These are phyloP conservation scores for Lithophane ornitopus DNA, from an alignment of 2,888 invertebrate species.

Conservation along the genomic window DNA sequence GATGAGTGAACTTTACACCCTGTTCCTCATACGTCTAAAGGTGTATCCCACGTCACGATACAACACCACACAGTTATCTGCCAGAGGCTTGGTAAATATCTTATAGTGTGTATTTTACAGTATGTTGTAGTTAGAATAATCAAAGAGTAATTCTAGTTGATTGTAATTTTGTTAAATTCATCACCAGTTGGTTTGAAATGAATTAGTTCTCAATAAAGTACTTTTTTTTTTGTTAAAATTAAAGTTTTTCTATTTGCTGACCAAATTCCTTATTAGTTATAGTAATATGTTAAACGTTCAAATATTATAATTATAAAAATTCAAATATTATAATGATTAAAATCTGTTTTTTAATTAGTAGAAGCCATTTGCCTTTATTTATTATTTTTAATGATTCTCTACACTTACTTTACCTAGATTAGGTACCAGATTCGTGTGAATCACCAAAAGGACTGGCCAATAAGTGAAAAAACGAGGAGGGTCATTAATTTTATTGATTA, in stretches of 20 bases:
- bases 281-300: no score
- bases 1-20: no score
- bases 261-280: no score
- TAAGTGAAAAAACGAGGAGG: not conserved
- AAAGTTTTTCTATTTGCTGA: not conserved
- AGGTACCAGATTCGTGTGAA: no score
- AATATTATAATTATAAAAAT: no score
- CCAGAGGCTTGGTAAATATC: not conserved
- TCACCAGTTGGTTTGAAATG: not conserved
- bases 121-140: not conserved
- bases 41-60: not conserved
- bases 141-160: slow-evolving; percentile 3
- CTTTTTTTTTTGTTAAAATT: not conserved
- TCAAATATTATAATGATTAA: no score
- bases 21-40: no score
- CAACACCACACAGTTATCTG: not conserved
- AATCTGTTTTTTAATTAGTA: not conserved
- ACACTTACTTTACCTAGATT: no score
- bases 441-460: not conserved
- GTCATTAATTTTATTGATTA: not conserved
- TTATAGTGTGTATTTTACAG: not conserved
- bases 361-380: not conserved
- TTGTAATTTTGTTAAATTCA: slow-evolving; percentile 4
- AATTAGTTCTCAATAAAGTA: slow-evolving; percentile 1
- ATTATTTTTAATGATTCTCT: no score